Evolutionary conservation across 1,140 invertebrate genomes (phyloP).

Genomic region (Copidosoma floridanum): DNA sequence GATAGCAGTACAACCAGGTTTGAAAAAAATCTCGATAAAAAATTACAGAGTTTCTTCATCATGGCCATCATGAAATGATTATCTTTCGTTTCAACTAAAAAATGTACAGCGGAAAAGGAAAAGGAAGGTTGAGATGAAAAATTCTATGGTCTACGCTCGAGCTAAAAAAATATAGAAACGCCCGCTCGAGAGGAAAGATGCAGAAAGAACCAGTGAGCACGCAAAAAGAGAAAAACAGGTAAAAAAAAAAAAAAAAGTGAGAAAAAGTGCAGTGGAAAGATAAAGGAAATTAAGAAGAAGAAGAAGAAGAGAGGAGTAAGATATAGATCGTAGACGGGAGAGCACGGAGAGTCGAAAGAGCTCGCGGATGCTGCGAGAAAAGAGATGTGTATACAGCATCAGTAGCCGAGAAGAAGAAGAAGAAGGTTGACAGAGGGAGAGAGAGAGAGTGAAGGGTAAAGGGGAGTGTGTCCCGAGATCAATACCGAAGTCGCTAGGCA

Average conservation of each 20-base stretch:
- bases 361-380: background rate
- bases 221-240: background rate
- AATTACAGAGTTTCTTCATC: no score
- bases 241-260: background rate
- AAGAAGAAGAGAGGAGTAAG: background rate
- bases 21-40: no score
- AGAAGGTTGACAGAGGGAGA: constrained; percentile 18
- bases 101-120: no score
- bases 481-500: constrained; percentile 57
- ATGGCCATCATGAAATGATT: no score
- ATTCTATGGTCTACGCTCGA: no score
- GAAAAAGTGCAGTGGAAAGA: constrained; percentile 8
- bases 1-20: no score
- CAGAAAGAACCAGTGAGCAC: background rate
- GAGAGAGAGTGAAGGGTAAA: constrained; percentile 13
- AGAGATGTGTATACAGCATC: no score
- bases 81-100: no score
- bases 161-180: no score
- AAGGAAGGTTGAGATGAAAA: no score
- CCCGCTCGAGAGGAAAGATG: background rate
- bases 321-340: background rate
- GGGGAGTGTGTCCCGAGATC: constrained; percentile 46
- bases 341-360: constrained; percentile 7
- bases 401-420: background rate
- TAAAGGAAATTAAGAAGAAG: constrained; percentile 18